phyloP scores from a whole-genome alignment of 2,888 invertebrate species.

The Phaedon cochleariae region DNA sequence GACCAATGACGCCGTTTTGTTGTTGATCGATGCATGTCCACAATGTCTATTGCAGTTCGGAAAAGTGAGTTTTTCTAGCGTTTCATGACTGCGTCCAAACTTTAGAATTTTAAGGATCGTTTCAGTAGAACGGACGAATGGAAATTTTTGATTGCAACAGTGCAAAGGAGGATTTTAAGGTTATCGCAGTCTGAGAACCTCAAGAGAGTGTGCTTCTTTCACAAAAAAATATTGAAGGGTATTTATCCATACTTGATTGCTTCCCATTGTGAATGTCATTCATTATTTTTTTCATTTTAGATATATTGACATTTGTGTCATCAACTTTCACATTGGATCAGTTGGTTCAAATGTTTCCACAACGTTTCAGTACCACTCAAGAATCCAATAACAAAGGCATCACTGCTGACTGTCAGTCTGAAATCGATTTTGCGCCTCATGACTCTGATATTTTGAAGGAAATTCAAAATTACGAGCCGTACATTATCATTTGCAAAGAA shows the following conservation, averaged over 20 bases:
- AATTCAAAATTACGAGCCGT: conserved; percentile 61
- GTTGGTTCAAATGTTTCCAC: conserved; percentile 61
- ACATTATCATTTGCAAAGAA: conserved; percentile 65
- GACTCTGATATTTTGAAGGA: conserved; percentile 56
- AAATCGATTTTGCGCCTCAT: conserved; percentile 41
- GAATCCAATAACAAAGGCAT: conserved; percentile 24
- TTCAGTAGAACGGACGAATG: conserved; percentile 61
- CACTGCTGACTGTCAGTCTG: conserved; percentile 26
- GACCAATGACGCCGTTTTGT: conserved; percentile 64
- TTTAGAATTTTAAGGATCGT: conserved; percentile 56
- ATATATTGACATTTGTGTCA: conserved; percentile 62
- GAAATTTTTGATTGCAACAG: conserved; percentile 59
- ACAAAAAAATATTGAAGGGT: conserved; percentile 60
- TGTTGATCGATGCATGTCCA: conserved; percentile 69
- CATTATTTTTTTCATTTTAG: no score
- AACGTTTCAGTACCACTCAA: conserved; percentile 53
- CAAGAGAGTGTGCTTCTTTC: conserved; percentile 56
- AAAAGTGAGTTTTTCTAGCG: conserved; percentile 63
- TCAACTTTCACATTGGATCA: conserved; percentile 61
- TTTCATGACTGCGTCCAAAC: not conserved
- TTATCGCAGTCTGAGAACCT: conserved; percentile 53
- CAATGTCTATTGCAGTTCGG: conserved; percentile 71
- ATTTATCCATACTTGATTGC: conserved; percentile 41
- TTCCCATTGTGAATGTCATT: no score
- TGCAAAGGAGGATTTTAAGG: conserved; percentile 59